Evolutionary conservation across 1,140 invertebrate genomes (phyloP).

Genomic region (Tribolium madens): DNA sequence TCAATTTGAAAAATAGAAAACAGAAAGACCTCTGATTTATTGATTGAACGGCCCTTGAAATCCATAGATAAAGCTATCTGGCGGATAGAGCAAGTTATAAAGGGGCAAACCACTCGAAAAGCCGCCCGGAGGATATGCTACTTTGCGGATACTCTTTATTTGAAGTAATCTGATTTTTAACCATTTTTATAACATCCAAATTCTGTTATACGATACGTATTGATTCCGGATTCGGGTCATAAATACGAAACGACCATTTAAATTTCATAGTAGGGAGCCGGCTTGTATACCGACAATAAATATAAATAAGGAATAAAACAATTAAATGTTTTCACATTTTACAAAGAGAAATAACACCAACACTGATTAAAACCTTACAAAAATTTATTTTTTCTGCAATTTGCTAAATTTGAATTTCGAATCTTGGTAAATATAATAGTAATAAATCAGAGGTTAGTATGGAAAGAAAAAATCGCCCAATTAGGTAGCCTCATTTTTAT

Average conservation of each 20-base stretch:
- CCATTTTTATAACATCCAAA: background rate
- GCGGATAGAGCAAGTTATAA: slow-evolving; percentile 34
- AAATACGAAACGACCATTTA: background rate
- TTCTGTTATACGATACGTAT: background rate
- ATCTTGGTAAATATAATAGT: too few relatives aligned
- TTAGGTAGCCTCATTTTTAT: too few relatives aligned
- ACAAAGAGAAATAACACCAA: too few relatives aligned
- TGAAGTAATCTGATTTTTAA: slow-evolving; percentile 5
- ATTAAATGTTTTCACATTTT: too few relatives aligned
- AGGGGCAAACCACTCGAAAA: slow-evolving; percentile 25
- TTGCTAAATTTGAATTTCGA: too few relatives aligned
- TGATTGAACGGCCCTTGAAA: slow-evolving; percentile 27
- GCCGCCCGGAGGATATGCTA: slow-evolving; percentile 9
- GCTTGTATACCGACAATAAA: too few relatives aligned
- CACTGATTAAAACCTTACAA: too few relatives aligned
- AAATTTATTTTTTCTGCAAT: too few relatives aligned
- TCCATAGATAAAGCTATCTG: slow-evolving; percentile 35
- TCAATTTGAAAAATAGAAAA: slow-evolving; percentile 13
- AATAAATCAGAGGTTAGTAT: too few relatives aligned
- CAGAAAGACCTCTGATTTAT: slow-evolving; percentile 16
- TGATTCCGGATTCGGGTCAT: background rate
- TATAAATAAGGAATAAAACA: too few relatives aligned
- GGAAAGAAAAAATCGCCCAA: too few relatives aligned
- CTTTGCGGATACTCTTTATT: slow-evolving; percentile 7
- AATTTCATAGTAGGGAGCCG: too few relatives aligned